A percentile compares a stretch with the other conserved stretches of the same genome.
Evolutionary conservation across 2,113 vertebrate species (phyloP).

Genomic region (Lophotis ruficrista): DNA sequence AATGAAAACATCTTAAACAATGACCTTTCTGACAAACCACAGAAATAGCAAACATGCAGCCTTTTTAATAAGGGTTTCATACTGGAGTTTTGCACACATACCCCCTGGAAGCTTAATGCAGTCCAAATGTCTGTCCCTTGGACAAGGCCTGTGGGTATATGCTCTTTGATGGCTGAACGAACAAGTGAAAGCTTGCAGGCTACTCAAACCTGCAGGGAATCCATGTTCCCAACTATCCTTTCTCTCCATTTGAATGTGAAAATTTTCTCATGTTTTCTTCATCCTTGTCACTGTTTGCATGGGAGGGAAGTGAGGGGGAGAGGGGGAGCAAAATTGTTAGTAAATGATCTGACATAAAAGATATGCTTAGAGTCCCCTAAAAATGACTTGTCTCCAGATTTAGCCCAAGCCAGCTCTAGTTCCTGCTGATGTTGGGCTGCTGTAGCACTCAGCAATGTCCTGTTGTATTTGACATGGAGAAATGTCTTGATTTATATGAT

Average conservation of each 20-base stretch:
- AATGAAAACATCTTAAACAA: slow-evolving; percentile 45
- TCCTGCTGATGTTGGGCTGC: neutral
- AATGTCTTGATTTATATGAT: neutral
- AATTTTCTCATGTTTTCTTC: neutral
- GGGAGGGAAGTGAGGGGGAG: neutral
- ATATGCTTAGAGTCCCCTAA: neutral
- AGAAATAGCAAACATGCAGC: slow-evolving; percentile 16
- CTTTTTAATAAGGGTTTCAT: neutral
- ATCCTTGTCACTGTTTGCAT: neutral
- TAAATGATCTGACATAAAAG: neutral
- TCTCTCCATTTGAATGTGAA: neutral
- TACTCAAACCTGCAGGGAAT: neutral
- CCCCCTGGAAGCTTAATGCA: slow-evolving; percentile 22
- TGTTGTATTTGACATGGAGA: neutral
- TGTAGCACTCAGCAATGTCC: neutral
- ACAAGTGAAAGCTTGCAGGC: slow-evolving; percentile 13
- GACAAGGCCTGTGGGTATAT: neutral
- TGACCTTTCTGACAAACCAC: slow-evolving; percentile 57
- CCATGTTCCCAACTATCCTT: neutral
- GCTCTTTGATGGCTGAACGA: neutral
- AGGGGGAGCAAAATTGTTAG: neutral
- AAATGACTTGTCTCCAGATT: neutral
- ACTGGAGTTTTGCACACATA: neutral
- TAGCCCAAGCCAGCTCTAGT: neutral
- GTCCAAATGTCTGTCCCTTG: neutral